Base-by-base conservation (phyloP, 2,797 vertebrate species). In the Semaprochilodus insignis region DNA sequence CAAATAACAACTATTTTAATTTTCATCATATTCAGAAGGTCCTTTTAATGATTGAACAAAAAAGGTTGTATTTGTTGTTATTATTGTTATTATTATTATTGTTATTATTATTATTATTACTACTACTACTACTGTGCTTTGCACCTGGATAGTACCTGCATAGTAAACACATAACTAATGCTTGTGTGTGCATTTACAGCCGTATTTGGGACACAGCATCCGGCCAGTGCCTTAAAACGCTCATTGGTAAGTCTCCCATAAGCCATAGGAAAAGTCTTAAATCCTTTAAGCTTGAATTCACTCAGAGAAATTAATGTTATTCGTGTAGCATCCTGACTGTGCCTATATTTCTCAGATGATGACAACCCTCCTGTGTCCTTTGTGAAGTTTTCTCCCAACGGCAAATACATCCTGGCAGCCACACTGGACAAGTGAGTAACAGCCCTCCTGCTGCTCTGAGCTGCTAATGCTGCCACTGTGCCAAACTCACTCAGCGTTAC, bases 151-250 rank as follows among this genome's bases (percentile, higher is more conserved):
- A 31, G 31, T 40, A 8, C 8, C 0, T 40, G 40, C 0, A 48
- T 91, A 85, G 80, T n/a, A 57, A 16, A 63, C 21, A 40, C 5
- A 10, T 54, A 57, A 36, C 34, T 66, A 48, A 63, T 15, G 51
- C 21, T 16, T 6, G 14, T n/a, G 72, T 19, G 67, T 44, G 19
- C 66, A 40, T 87, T 71, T 62, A 36, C 90, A 99, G 98, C 86
- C 98, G 98, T 82, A 99, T 99, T 93, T 99, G 98, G 98, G 98
- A 99, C 91, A 99, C 98, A 0, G 98, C 98, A 1, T 99, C 98
- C 0, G 98, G 98, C 3, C 98, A 99, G 95, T 99, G 98, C 93
- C 94, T 99, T 92, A 99, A 99, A 96, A 99, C 98, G 0, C 95
- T 99, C 86, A 99, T 99, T 16, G 98, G 98, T 99, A 90, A 96